Evolutionary conservation across 2,113 vertebrate species (phyloP).

Genomic region (Hippocampus abdominalis): DNA sequence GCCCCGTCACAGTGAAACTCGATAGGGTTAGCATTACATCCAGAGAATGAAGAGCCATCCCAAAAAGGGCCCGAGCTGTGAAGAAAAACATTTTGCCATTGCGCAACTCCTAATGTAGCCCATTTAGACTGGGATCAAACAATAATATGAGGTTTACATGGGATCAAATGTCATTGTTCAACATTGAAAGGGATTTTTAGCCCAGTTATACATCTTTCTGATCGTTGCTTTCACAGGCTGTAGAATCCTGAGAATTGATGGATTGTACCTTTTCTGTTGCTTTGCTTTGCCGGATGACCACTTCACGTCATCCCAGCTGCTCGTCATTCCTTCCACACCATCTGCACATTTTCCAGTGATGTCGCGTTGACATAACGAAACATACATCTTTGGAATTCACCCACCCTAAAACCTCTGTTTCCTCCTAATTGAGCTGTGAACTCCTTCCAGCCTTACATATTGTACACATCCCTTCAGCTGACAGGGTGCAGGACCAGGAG

Average conservation of each 20-base stretch:
- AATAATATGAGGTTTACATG: slow-evolving; percentile 3
- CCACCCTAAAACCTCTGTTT: slow-evolving; percentile 26
- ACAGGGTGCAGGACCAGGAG: slow-evolving; percentile 52
- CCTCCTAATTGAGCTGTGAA: slow-evolving; percentile 60
- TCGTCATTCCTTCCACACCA: slow-evolving; percentile 4
- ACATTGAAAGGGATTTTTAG: neutral
- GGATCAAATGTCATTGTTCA: neutral
- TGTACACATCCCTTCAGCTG: slow-evolving; percentile 40
- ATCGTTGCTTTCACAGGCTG: neutral
- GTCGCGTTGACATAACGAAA: slow-evolving; percentile 11
- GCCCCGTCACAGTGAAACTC: slow-evolving; percentile 45
- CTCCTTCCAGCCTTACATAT: slow-evolving; percentile 32
- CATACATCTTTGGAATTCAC: slow-evolving; percentile 21
- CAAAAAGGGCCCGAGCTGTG: slow-evolving; percentile 36
- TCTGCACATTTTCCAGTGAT: slow-evolving; percentile 7
- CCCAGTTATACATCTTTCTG: neutral
- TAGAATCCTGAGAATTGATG: neutral
- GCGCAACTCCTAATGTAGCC: slow-evolving; percentile 30
- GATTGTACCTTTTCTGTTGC: neutral
- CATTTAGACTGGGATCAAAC: slow-evolving; percentile 37
- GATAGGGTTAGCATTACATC: slow-evolving; percentile 53
- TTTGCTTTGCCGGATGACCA: neutral
- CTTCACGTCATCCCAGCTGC: slow-evolving; percentile 14
- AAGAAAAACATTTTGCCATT: slow-evolving; percentile 24
- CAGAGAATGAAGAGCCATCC: slow-evolving; percentile 19